Evolutionary conservation across 2,888 invertebrate species (phyloP).

Genomic region (Hetaerina titia): DNA sequence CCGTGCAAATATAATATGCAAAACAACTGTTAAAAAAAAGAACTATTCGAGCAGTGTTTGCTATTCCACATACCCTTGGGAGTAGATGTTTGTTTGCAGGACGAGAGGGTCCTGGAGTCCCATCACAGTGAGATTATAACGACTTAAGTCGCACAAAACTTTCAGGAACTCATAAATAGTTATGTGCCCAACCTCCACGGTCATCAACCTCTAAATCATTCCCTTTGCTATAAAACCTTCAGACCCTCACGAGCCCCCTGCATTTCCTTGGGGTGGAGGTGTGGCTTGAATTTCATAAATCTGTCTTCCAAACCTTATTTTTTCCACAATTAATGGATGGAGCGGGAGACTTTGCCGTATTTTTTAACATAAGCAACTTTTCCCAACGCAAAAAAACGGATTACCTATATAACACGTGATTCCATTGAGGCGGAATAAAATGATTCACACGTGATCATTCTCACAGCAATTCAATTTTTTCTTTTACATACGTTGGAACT

Average conservation of each 20-base stretch:
- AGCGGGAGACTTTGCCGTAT: neutral
- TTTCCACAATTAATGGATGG: neutral
- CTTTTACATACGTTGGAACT: too few relatives aligned
- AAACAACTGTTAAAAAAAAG: too few relatives aligned
- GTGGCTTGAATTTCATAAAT: neutral
- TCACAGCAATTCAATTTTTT: neutral
- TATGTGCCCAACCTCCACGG: neutral
- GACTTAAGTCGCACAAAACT: neutral
- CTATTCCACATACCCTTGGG: too few relatives aligned
- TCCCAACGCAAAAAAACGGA: neutral
- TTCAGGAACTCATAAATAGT: neutral
- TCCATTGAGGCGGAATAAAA: neutral
- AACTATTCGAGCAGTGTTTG: too few relatives aligned
- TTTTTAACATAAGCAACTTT: neutral
- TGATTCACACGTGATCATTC: neutral
- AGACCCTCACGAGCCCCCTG: neutral
- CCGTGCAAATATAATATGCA: too few relatives aligned
- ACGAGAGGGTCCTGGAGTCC: neutral
- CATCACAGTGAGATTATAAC: neutral
- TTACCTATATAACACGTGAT: neutral
- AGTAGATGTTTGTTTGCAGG: too few relatives aligned
- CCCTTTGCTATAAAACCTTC: neutral
- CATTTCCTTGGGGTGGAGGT: neutral
- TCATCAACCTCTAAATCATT: conserved; percentile 2
- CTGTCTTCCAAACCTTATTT: neutral